phyloP scores from a whole-genome alignment of 2,113 vertebrate genomes.

The Mola mola region DNA sequence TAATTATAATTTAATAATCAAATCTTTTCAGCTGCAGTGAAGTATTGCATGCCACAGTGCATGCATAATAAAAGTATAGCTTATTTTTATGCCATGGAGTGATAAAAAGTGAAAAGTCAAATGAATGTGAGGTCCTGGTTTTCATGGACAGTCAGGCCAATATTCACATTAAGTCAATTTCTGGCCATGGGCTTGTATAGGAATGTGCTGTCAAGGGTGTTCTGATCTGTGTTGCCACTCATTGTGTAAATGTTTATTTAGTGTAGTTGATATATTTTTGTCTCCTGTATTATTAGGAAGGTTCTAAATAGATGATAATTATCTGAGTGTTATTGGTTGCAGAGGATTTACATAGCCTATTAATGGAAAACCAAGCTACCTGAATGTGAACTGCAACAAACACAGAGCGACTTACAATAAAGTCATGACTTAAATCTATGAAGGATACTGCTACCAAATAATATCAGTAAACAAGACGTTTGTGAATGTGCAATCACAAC shows the following conservation, averaged over 20 bases:
- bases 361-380: background rate
- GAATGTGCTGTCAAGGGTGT: background rate
- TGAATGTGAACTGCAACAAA: background rate
- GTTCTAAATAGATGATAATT: background rate
- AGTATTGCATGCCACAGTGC: too few relatives aligned
- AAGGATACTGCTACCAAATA: too few relatives aligned
- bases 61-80: too few relatives aligned
- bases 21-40: too few relatives aligned
- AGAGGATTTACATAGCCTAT: background rate
- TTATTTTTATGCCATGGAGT: too few relatives aligned
- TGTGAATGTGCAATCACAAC: too few relatives aligned
- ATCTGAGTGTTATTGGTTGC: background rate
- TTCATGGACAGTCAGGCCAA: background rate
- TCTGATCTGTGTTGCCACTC: background rate
- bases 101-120: background rate
- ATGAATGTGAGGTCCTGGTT: background rate
- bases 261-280: background rate
- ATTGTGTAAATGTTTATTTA: background rate
- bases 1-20: too few relatives aligned
- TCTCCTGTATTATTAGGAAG: background rate
- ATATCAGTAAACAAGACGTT: too few relatives aligned
- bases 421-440: too few relatives aligned
- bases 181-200: background rate
- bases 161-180: constrained; percentile 18
- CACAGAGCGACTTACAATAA: too few relatives aligned